Base-by-base conservation (phyloP, 2,888 invertebrate species). In the Smittia aterrima region DNA sequence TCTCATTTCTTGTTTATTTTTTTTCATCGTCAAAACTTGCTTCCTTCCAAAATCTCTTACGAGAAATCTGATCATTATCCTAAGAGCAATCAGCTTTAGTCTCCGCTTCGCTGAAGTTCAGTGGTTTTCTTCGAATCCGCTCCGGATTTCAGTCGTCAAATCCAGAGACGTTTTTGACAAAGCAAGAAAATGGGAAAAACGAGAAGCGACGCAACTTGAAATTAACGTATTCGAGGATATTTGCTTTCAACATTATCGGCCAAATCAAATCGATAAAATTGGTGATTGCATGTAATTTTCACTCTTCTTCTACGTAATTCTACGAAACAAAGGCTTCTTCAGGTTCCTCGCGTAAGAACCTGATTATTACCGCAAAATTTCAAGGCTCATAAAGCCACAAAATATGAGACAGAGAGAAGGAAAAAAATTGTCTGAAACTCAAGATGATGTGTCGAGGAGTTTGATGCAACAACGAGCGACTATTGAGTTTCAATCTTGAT, bases 341-440 rank as follows among this genome's bases (percentile, higher is more conserved):
- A 47, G 4, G 18, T 67, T 27, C 27, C 41, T 70, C 40, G 13
- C 53, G 40, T 4, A 64, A 38, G 68, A 70, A 70, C 68, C 68
- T 70, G 68, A 70, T 70, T 70, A 70, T 70, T 70, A 70, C 68
- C 53, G 7, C 68, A 53, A 24, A 47, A 47, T 64, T 64, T 64
- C n/a, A 64, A 64, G 64, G n/a, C 64, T 64, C 64, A 64, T 64
- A 64, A 64, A 64, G 64, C 64, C 64, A 64, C 64, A 64, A 64
- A 22, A n/a, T n/a, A n/a, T n/a, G n/a, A n/a, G n/a, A n/a, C n/a
- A n/a, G n/a, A 7, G 58, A 18, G 58, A 58, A 64, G 7, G 20
- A 64, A 27, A 58, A 58, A 6, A 16, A 6, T 64, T 64, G 64
- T 64, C 64, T 64, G 64, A 64, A 64, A 64, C 16, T 27, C 16